Evolutionary conservation across 2,797 vertebrate species (phyloP).

Genomic region (Sebastes alutus): DNA sequence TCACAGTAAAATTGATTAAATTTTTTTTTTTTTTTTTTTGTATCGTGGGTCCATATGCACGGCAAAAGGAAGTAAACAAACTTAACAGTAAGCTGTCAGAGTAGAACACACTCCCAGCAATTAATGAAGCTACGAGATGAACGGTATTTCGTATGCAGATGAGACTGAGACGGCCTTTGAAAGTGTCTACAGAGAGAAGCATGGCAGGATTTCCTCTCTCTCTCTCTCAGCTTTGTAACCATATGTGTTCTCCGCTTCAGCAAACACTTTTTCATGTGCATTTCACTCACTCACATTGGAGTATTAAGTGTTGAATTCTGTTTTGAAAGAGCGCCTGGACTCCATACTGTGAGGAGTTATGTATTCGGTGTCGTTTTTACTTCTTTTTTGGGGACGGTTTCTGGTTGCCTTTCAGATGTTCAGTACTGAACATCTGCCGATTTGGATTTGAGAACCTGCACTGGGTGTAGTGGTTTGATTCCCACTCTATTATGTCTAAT

Average conservation of each 20-base stretch:
- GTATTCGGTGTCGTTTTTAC: constrained; percentile 8
- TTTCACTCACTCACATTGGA: constrained; percentile 30
- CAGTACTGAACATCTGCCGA: constrained; percentile 9
- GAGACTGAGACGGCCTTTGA: constrained; percentile 54
- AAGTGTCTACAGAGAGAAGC: constrained; percentile 51
- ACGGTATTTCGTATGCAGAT: constrained; percentile 42
- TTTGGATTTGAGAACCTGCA: constrained; percentile 14
- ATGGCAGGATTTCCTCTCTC: constrained; percentile 48
- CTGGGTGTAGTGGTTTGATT: constrained; percentile 6
- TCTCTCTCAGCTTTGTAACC: constrained; percentile 34
- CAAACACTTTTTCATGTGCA: constrained; percentile 52
- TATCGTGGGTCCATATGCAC: constrained; percentile 1
- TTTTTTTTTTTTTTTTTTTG: not conserved
- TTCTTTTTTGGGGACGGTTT: not conserved
- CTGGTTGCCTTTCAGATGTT: constrained; percentile 17
- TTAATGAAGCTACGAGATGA: constrained; percentile 35
- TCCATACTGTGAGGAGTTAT: not conserved
- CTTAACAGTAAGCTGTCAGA: not conserved
- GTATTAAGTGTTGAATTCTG: constrained; percentile 27
- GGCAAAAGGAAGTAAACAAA: constrained; percentile 26
- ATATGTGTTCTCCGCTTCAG: constrained; percentile 40
- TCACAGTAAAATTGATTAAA: not conserved
- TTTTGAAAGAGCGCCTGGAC: constrained; percentile 15
- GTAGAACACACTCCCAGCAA: constrained; percentile 7
- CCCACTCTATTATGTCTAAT: constrained; percentile 15